A percentile compares a stretch with the other conserved stretches of the same genome.
Evolutionary conservation across 2,888 invertebrate genomes (phyloP).

Genomic region (Drosophila mimica): DNA sequence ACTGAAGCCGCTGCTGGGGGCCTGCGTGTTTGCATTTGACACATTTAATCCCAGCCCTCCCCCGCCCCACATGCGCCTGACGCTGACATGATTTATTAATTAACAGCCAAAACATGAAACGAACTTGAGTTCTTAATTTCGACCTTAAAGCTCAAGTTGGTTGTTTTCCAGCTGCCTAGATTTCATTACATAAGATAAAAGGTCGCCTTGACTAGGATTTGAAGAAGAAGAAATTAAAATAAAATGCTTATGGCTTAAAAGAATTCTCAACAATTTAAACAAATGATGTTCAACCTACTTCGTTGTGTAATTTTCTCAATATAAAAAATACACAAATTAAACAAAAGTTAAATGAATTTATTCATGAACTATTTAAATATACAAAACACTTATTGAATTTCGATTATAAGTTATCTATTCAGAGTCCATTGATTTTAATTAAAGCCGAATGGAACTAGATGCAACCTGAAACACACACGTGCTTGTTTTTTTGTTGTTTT

Average conservation of each 20-base stretch:
- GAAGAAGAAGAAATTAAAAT: too few species aligned
- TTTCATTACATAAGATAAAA: not conserved
- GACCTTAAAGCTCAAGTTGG: constrained; percentile 59
- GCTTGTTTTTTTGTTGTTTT: constrained; percentile 32
- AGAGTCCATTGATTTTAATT: constrained; percentile 23
- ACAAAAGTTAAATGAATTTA: not conserved
- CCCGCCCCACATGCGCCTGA: constrained; percentile 40
- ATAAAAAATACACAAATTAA: not conserved
- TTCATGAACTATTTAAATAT: not conserved
- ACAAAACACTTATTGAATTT: not conserved
- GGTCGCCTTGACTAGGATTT: not conserved
- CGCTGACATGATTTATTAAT: constrained; percentile 83
- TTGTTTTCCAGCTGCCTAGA: not conserved
- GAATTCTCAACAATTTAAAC: not conserved
- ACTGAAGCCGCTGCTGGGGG: constrained; percentile 10
- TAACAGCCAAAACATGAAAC: constrained; percentile 75
- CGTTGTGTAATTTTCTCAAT: not conserved
- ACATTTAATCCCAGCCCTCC: constrained; percentile 70
- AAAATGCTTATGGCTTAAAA: not conserved
- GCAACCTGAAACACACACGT: constrained; percentile 40
- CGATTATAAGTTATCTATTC: not conserved
- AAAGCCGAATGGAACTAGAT: constrained; percentile 21
- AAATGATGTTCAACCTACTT: accelerated
- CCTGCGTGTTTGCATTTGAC: constrained; percentile 78
- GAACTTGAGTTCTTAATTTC: constrained; percentile 81